A percentile compares a stretch with the other conserved stretches of the same genome.
phyloP scores from a whole-genome alignment of 1,140 invertebrate species.

The Ostrea denselamellosa region DNA sequence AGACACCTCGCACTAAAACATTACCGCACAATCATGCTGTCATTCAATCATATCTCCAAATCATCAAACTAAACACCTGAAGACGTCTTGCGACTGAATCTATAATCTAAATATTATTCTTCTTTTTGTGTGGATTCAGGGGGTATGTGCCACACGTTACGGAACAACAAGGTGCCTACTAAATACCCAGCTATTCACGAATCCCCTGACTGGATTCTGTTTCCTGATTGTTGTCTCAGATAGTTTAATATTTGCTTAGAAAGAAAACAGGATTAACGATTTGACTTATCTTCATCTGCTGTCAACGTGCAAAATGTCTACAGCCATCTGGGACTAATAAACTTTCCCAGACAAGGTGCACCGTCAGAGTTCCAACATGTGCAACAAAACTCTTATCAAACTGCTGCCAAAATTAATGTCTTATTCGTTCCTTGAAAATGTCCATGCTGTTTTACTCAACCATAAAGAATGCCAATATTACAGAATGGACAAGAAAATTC shows the following conservation, averaged over 20 bases:
- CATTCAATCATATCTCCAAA: neutral
- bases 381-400: conserved; percentile 26
- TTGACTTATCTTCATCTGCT: conserved; percentile 30
- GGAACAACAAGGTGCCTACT: neutral
- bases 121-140: neutral
- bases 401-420: conserved; percentile 31
- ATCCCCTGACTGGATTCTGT: neutral
- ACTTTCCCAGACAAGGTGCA: conserved; percentile 10
- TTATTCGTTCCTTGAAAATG: conserved; percentile 20
- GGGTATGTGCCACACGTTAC: neutral
- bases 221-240: conserved; percentile 30
- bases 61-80: conserved; percentile 28
- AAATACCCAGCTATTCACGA: neutral
- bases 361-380: conserved; percentile 1
- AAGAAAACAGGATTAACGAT: conserved; percentile 32
- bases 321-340: conserved; percentile 33
- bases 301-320: conserved; percentile 28
- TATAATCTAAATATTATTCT: neutral
- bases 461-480: neutral
- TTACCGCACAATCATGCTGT: neutral
- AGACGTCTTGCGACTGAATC: conserved; percentile 8
- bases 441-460: neutral
- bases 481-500: neutral
- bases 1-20: neutral
- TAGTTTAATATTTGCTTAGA: conserved; percentile 31